These are phyloP conservation scores for Mythimna pallens DNA, from an alignment of 2,888 invertebrate species.

Conservation along the genomic window DNA sequence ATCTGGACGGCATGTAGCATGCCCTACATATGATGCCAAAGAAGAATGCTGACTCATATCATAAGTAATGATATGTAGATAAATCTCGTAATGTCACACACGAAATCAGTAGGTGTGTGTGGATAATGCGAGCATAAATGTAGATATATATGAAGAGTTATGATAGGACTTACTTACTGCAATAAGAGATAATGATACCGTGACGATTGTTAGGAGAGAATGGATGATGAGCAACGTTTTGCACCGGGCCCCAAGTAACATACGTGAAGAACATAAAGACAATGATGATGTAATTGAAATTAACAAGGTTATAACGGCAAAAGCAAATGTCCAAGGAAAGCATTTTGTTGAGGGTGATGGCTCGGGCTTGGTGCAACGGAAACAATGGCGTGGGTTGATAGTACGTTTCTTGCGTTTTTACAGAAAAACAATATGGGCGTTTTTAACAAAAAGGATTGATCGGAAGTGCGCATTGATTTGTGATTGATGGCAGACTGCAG, in stretches of 20 bases:
- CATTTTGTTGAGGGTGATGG: too few species aligned
- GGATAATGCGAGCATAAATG: not conserved
- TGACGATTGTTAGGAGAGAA: not conserved
- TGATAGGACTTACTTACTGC: not conserved
- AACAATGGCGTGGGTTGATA: too few species aligned
- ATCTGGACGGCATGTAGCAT: conserved; percentile 1
- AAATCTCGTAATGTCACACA: not conserved
- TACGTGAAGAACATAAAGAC: not conserved
- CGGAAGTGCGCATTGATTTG: too few species aligned
- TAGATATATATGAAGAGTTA: not conserved
- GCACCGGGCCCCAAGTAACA: not conserved
- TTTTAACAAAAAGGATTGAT: too few species aligned
- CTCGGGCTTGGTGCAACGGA: too few species aligned
- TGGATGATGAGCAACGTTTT: not conserved
- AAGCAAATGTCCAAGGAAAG: not conserved
- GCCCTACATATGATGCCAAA: conserved; percentile 32
- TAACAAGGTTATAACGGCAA: not conserved
- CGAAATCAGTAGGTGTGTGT: not conserved
- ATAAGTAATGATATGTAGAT: conserved; percentile 6
- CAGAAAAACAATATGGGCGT: too few species aligned
- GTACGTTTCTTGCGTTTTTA: too few species aligned
- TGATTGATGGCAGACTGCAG: too few species aligned
- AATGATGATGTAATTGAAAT: not conserved
- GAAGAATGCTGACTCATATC: conserved; percentile 34
- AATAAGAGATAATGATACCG: not conserved